These are phyloP conservation scores for Rhynchopsitta pachyrhyncha DNA, from an alignment of 2,113 vertebrate genomes.

Conservation along the genomic window DNA sequence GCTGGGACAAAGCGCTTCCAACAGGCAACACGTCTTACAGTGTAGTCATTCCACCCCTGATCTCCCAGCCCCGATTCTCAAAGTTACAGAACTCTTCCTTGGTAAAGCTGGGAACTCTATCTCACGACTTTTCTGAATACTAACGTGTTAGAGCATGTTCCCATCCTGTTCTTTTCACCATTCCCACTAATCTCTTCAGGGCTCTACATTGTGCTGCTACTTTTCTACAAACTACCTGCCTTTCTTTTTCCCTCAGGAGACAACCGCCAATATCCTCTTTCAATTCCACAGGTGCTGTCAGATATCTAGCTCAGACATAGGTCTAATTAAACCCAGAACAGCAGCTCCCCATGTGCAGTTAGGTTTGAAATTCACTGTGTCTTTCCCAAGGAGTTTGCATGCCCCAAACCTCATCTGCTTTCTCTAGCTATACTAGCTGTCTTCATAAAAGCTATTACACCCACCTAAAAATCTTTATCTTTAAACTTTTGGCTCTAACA, in stretches of 20 bases:
- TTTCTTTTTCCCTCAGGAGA: background rate
- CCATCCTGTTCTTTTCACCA: background rate
- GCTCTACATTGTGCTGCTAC: background rate
- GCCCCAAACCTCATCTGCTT: background rate
- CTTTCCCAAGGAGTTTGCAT: background rate
- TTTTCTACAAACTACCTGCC: background rate
- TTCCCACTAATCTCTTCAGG: background rate
- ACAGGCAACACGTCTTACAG: background rate
- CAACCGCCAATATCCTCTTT: background rate
- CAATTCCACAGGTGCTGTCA: background rate
- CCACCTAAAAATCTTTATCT: background rate
- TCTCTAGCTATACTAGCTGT: background rate
- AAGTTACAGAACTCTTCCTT: background rate
- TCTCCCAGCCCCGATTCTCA: background rate
- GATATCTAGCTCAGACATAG: background rate
- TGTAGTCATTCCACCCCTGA: background rate
- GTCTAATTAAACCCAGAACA: slow-evolving; percentile 29
- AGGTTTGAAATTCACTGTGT: background rate
- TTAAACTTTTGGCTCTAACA: background rate
- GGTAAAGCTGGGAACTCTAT: background rate
- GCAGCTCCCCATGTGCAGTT: background rate
- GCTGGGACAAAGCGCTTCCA: background rate
- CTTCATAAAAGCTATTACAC: background rate
- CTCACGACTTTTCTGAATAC: background rate
- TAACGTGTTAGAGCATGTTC: background rate